A percentile compares a stretch with the other conserved stretches of the same genome.
These are phyloP conservation scores for Coleophora flavipennella DNA, from an alignment of 2,888 invertebrate species.

Conservation along the genomic window DNA sequence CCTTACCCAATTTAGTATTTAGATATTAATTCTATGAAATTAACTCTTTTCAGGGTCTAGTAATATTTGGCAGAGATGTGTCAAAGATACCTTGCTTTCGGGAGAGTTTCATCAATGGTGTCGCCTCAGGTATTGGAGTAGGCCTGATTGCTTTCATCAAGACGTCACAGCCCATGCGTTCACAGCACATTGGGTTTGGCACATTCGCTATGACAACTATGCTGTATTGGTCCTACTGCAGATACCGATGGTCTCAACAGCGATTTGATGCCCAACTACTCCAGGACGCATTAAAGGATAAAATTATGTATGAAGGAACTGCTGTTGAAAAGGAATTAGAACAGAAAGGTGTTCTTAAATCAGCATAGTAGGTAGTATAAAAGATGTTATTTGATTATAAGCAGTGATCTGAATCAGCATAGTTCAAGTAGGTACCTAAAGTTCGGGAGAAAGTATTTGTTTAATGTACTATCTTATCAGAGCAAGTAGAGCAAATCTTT, in stretches of 20 bases:
- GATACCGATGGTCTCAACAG: slow-evolving; percentile 78
- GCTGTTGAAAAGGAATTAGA: slow-evolving; percentile 60
- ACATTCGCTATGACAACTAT: slow-evolving; percentile 77
- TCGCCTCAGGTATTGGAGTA: slow-evolving; percentile 77
- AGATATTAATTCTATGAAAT: slow-evolving; percentile 17
- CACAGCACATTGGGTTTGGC: slow-evolving; percentile 78
- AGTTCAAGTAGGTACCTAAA: no score
- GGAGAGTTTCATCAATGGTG: slow-evolving; percentile 82
- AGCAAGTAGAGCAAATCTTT: no score
- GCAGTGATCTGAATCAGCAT: no score
- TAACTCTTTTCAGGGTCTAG: slow-evolving; percentile 57
- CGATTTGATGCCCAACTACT: slow-evolving; percentile 77
- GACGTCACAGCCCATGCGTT: slow-evolving; percentile 76
- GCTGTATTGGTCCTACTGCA: slow-evolving; percentile 79
- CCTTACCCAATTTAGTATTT: no score
- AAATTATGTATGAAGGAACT: slow-evolving; percentile 77
- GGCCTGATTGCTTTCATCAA: slow-evolving; percentile 81
- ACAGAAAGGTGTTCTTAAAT: slow-evolving; percentile 49
- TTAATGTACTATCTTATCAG: no score
- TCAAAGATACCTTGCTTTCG: slow-evolving; percentile 86
- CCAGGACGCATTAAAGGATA: slow-evolving; percentile 74
- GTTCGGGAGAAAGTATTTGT: no score
- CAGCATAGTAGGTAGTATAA: slow-evolving; percentile 25
- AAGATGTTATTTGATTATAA: no score
- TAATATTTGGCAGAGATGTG: slow-evolving; percentile 80